Conservation (phyloP, 2,888 invertebrate genomes). For the Syrista parreyssii region DNA sequence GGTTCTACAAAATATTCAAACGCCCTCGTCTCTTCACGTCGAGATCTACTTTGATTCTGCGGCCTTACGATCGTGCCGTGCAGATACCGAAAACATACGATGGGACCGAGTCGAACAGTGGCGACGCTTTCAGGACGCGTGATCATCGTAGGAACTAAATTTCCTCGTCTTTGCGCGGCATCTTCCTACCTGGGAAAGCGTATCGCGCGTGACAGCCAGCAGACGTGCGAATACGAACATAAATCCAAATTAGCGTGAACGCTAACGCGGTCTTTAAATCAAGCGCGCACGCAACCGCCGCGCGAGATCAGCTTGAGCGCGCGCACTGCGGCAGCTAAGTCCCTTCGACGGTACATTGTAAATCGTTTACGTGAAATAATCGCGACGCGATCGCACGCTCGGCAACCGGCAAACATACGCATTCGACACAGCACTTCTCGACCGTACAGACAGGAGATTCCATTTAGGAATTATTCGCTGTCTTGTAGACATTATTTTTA, state of each 20-base stretch:
- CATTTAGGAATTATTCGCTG: not conserved
- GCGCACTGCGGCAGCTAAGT: no score
- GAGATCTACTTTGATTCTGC: not conserved
- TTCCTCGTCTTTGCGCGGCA: constrained; percentile 21
- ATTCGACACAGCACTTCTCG: not conserved
- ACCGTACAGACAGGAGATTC: not conserved
- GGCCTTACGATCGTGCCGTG: not conserved
- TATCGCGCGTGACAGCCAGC: constrained; percentile 9
- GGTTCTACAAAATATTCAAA: not conserved
- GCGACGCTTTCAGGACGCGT: constrained; percentile 23
- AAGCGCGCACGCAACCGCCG: constrained; percentile 31
- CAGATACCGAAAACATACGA: not conserved
- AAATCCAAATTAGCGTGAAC: constrained; percentile 64
- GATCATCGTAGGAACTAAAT: constrained; percentile 23
- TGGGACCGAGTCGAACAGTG: not conserved
- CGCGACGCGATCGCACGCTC: not conserved
- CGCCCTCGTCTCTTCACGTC: not conserved
- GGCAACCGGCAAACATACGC: not conserved
- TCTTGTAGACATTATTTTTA: not conserved
- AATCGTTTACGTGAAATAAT: not conserved
- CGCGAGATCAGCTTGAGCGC: constrained; percentile 29
- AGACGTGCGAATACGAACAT: constrained; percentile 62
- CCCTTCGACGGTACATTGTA: not conserved
- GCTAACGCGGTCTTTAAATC: constrained; percentile 40
- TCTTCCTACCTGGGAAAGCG: not conserved